Percentiles rank a stretch among this genome's conserved stretches.
Evolutionary conservation across 1,140 invertebrate species (phyloP).

Genomic region (Zophobas atratus): DNA sequence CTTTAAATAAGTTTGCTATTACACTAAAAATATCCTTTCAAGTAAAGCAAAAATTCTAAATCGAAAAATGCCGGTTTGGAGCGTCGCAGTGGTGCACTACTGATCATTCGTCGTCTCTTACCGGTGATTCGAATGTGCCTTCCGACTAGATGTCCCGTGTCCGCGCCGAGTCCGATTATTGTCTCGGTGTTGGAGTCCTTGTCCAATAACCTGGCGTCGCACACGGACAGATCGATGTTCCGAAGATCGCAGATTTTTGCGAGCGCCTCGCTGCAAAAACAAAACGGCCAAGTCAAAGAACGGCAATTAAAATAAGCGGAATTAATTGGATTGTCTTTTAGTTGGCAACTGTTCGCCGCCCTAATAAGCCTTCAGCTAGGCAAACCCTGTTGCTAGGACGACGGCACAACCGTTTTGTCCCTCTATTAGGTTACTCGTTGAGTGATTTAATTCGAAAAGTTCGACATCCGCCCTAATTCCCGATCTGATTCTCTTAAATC

Average conservation of each 20-base stretch:
- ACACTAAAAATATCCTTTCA: too few relatives aligned
- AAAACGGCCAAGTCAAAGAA: conserved; percentile 29
- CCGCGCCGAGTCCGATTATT: conserved; percentile 70
- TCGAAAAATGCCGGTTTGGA: too few relatives aligned
- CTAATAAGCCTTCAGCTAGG: conserved; percentile 35
- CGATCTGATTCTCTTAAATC: conserved; percentile 16
- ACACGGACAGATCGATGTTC: conserved; percentile 73
- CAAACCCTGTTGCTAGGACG: conserved; percentile 40
- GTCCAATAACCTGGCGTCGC: conserved; percentile 78
- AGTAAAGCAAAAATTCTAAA: too few relatives aligned
- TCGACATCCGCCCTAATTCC: conserved; percentile 19
- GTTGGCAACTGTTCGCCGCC: conserved; percentile 24
- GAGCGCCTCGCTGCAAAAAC: conserved; percentile 71
- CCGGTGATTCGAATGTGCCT: conserved; percentile 80
- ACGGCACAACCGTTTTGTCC: conserved; percentile 41
- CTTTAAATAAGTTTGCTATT: too few relatives aligned
- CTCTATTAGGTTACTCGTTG: conserved; percentile 6
- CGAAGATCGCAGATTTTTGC: conserved; percentile 74
- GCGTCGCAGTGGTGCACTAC: background rate
- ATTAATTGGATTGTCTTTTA: conserved; percentile 43
- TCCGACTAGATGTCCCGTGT: conserved; percentile 78
- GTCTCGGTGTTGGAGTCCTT: conserved; percentile 69
- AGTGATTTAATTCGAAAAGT: conserved; percentile 21
- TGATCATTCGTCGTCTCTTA: conserved; percentile 54
- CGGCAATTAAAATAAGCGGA: conserved; percentile 34